A percentile compares a stretch with the other conserved stretches of the same genome.
Evolutionary conservation across 2,113 vertebrate genomes (phyloP).

Genomic region (Panthera leo): DNA sequence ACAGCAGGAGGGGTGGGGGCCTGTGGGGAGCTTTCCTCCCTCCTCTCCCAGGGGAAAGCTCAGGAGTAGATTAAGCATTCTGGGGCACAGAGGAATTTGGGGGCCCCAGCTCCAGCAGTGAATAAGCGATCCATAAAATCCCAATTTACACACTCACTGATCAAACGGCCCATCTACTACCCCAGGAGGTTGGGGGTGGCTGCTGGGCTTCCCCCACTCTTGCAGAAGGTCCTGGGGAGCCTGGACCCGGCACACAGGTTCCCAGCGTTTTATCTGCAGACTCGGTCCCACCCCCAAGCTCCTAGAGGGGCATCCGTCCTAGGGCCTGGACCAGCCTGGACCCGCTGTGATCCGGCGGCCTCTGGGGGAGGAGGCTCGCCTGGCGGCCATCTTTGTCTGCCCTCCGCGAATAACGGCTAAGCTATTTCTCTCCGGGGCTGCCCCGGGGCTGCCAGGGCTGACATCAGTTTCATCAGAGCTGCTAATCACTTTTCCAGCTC

Average conservation of each 20-base stretch:
- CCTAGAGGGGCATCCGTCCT: background rate
- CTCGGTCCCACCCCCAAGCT: background rate
- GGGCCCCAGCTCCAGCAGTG: constrained; percentile 65
- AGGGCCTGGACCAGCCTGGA: background rate
- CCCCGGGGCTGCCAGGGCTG: constrained; percentile 59
- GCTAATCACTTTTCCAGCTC: constrained; percentile 80
- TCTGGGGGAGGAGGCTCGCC: constrained; percentile 23
- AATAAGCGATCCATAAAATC: constrained; percentile 76
- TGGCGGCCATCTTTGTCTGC: constrained; percentile 62
- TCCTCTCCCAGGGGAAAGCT: constrained; percentile 25
- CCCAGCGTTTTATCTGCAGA: background rate
- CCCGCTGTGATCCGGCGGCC: background rate
- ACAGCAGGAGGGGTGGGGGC: constrained; percentile 33
- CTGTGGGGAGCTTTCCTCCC: background rate
- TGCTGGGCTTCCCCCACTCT: background rate
- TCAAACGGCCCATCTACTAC: constrained; percentile 59
- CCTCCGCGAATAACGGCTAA: constrained; percentile 65
- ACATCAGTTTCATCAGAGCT: constrained; percentile 65
- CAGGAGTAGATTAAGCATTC: constrained; percentile 56
- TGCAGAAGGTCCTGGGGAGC: background rate
- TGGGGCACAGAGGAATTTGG: constrained; percentile 75
- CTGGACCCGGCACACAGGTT: background rate
- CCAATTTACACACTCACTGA: constrained; percentile 75
- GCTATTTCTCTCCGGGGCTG: constrained; percentile 64
- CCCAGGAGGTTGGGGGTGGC: background rate